Conservation (phyloP, 2,888 invertebrate genomes). For the Melangyna quadrimaculata region DNA sequence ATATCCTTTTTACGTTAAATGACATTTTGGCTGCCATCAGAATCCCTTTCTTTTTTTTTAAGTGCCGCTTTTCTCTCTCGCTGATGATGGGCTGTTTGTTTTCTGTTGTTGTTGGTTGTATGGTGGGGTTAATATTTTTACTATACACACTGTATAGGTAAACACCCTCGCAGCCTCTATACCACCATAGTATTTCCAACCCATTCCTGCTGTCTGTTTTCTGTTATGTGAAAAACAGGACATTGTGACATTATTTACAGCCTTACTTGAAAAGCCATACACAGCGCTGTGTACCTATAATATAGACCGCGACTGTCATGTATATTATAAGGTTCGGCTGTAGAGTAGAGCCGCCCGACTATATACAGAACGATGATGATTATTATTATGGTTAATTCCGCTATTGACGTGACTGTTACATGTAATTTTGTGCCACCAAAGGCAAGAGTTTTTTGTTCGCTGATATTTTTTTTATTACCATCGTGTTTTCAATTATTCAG, state of each 20-base stretch:
- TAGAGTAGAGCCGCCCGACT: not conserved
- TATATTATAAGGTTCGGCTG: conserved; percentile 19
- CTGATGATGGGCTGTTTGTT: not conserved
- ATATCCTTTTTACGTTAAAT: conserved; percentile 70
- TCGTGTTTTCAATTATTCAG: conserved; percentile 60
- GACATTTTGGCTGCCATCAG: conserved; percentile 69
- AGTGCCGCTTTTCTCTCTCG: conserved; percentile 26
- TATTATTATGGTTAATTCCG: conserved; percentile 69
- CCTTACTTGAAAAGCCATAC: conserved; percentile 31
- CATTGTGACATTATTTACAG: conserved; percentile 63
- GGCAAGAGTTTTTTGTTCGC: not conserved
- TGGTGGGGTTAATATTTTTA: not conserved
- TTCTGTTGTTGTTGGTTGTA: not conserved
- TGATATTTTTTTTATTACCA: conserved; percentile 36
- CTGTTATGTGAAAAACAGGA: conserved; percentile 44
- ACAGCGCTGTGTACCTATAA: not conserved
- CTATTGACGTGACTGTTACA: conserved; percentile 45
- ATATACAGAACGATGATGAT: conserved; percentile 59
- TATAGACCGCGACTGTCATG: conserved; percentile 22
- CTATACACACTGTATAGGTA: not conserved
- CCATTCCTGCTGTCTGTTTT: conserved; percentile 5
- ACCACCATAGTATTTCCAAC: no score
- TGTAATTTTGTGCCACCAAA: conserved; percentile 17
- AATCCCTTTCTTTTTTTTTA: conserved; percentile 24
- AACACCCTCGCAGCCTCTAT: not conserved